Evolutionary conservation across 1,140 invertebrate species (phyloP), one percentile per base, ranked within the genome.

Genomic region (Tetragonula clypearis): DNA sequence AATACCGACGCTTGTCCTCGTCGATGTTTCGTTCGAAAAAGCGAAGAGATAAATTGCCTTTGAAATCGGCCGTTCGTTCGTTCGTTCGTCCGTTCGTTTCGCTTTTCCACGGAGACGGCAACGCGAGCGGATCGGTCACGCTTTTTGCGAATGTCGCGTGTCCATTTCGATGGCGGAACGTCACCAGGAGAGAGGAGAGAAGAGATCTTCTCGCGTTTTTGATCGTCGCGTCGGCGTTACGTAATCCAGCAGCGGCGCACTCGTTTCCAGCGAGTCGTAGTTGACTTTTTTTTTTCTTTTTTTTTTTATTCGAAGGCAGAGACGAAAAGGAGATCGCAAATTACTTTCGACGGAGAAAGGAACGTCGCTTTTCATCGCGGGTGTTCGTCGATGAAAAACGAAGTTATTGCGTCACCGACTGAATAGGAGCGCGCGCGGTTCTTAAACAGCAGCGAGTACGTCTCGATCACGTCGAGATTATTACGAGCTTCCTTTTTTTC

Each of bases 1-100:
- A 79, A 79, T 56, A 69, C 30, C 26, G 19, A 26, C 53, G 26
- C 12, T 30, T 26, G n/a, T 41, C 17, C 68, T 41, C 30, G 60
- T 74, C 74, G 73, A 73, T 81, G 56, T 68, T 77, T 77, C 81
- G 53, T 19, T 76, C 60, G 30, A 26, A 68, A 66, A 58, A 66
- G 26, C 30, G 19, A 56, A 49, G 21, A 56, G 65, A 58, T 68
- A 58, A 83, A 83, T 77, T 69, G 81, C 53, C 23, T 56, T 15
- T 19, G 73, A 76, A 82, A 62, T 73, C 35, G 69, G 14, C 1
- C 12, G 30, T 58, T 35, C 55, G 30, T 62, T 35, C 55, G 30
- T 62, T 79, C 35, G 35, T 35, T 35, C 30, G 30, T 30, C 68
- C 35, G 35, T 35, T 35, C 30, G 77, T 53, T 30, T 26, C 19